Percentiles rank a stretch among this genome's conserved stretches.
These are phyloP conservation scores for Todiramphus chloris DNA, from an alignment of 2,113 vertebrate species.

Conservation along the genomic window DNA sequence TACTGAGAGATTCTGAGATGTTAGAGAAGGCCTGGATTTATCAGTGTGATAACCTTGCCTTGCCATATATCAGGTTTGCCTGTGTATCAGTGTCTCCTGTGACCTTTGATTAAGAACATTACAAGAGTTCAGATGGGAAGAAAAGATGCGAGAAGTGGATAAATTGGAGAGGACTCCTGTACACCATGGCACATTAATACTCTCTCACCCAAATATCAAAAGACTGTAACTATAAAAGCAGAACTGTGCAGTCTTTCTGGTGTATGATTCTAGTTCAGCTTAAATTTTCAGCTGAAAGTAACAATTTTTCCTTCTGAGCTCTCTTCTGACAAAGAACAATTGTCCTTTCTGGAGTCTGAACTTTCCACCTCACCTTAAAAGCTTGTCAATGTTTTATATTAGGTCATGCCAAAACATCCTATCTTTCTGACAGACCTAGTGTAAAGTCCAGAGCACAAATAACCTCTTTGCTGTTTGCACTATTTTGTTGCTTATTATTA, in stretches of 20 bases:
- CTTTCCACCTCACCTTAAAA: constrained; percentile 17
- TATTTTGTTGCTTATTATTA: background rate
- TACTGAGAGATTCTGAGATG: background rate
- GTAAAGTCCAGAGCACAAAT: background rate
- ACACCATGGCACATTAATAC: background rate
- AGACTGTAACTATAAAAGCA: background rate
- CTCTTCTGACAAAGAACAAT: background rate
- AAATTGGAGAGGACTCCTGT: constrained; percentile 4
- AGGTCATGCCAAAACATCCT: background rate
- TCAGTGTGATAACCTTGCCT: background rate
- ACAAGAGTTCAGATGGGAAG: background rate
- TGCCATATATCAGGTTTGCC: background rate
- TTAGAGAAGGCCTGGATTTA: background rate
- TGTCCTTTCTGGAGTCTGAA: background rate
- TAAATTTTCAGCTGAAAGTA: background rate
- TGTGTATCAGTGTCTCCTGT: background rate
- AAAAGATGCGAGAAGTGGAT: constrained; percentile 20
- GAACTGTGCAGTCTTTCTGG: background rate
- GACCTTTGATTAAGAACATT: constrained; percentile 31
- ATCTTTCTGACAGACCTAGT: background rate
- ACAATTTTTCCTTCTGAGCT: background rate
- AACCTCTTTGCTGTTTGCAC: background rate
- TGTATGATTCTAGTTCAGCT: background rate
- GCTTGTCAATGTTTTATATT: background rate
- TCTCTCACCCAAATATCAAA: background rate